Evolutionary conservation across 2,888 invertebrate species (phyloP), one percentile per base, ranked within the genome.

Genomic region (Minunthozetes semirufus): DNA sequence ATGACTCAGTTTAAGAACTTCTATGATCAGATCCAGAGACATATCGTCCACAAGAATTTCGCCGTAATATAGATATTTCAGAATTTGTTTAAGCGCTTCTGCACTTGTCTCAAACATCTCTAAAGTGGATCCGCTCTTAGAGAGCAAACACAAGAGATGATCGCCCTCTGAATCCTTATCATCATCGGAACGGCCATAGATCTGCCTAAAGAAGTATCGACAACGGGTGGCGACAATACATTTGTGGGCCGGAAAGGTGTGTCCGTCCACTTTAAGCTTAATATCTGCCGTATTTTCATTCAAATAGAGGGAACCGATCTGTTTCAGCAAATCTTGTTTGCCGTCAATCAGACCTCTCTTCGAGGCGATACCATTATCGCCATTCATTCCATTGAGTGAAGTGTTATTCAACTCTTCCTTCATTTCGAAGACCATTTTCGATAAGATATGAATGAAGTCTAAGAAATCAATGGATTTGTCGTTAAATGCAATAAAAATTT

Each of bases 291-390:
- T 68, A 15, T 38, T 38, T n/a, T 68, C 42, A 22, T 46, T 46
- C 22, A 68, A n/a, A 46, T 46, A 68, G 1, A 68, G 68, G 8
- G 42, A 38, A 25, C 68, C 68, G 68, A 68, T 68, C 46, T 68
- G 68, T 46, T 68, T 38, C 9, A 68, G 68, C 17, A 68, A 25
- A 46, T 46, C 68, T 5, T 38, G 19, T 68, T 68, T 68, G 46
- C 42, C 68, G 33, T 68, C 68, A 68, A 68, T 68, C 17, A 46
- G 22, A 22, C 68, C 68, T 13, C 68, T 68, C 22, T 46, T 68
- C 13, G n/a, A 9, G 6, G 22, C 46, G 1, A 68, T 1, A 13
- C 68, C 68, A 13, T 68, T 68, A 11, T 68, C 68, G 22, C 68
- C 42, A 38, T 68, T 68, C 22, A 46, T 11, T 2, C 6, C 3